These are phyloP conservation scores for Mallotus villosus DNA, from an alignment of 2,797 vertebrate genomes.

Conservation along the genomic window DNA sequence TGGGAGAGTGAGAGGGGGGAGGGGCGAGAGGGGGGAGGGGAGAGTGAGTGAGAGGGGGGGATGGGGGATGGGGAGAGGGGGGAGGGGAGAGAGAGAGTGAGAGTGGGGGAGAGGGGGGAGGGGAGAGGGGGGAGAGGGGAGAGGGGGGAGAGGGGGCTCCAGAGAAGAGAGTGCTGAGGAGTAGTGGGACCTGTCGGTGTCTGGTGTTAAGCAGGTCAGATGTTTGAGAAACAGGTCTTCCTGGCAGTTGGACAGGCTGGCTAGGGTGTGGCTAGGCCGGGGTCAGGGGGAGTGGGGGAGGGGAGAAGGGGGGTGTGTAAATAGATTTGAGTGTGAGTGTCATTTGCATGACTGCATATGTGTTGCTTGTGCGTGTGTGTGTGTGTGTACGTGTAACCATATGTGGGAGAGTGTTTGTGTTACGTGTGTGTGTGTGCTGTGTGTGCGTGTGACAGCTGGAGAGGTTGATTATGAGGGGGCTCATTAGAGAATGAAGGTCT, in stretches of 20 bases:
- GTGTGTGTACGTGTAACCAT: neutral
- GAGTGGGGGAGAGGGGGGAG: too few relatives aligned
- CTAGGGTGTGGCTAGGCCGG: too few relatives aligned
- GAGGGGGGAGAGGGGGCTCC: slow-evolving; percentile 18
- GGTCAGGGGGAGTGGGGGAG: neutral
- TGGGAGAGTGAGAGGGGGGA: neutral
- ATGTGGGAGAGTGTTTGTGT: neutral
- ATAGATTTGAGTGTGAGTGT: neutral
- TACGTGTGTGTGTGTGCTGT: neutral
- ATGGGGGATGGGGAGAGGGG: neutral
- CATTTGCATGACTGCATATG: neutral
- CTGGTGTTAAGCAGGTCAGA: neutral
- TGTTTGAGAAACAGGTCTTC: neutral
- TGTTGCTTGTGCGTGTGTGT: neutral
- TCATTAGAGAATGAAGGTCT: neutral
- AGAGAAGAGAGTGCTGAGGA: slow-evolving; percentile 44
- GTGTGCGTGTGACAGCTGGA: neutral
- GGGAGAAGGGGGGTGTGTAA: neutral
- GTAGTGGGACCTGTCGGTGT: slow-evolving; percentile 3
- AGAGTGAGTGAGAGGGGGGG: neutral
- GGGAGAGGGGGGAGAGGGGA: slow-evolving; percentile 2
- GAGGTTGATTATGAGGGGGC: slow-evolving; percentile 8
- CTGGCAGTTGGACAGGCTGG: too few relatives aligned
- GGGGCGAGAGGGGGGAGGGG: too few relatives aligned
- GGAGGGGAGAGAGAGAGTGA: too few relatives aligned